Base-by-base conservation (phyloP, 2,888 invertebrate species). In the Caenorhabditis doughertyi region DNA sequence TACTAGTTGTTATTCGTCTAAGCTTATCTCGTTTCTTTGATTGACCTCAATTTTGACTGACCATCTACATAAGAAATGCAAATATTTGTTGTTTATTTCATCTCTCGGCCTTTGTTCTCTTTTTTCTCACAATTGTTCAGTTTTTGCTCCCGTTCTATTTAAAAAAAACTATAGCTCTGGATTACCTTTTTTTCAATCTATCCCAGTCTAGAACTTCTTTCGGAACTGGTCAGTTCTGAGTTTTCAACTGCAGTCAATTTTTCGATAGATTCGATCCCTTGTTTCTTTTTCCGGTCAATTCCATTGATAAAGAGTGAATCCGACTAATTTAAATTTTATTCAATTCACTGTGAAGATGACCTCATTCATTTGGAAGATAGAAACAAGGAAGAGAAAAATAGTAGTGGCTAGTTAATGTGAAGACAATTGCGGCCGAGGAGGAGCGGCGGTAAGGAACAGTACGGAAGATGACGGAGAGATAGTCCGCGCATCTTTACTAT, bases 11-110 rank as follows among this genome's bases (percentile, higher is more conserved):
- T 32, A 65, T 21, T 32, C 51, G 65, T 39, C 60, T 39, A 62
- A 55, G 80, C 80, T 80, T 74, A 80, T 80, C 80, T 73, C 73
- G 62, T 60, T 73, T 72, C 73, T 73, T 65, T 79, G 56, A 79
- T 62, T 80, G 72, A 72, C 72, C 80, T 67, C 73, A 64, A 80
- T 80, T 80, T 67, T 73, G 79, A 51, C 35, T 65, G 65, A 42
- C 47, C 79, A 67, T 77, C 68, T 77, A 68, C 77, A 77, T 68
- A 62, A 68, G 68, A 77, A 77, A 77, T 77, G 68, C 77, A 77
- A 77, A 77, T 77, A 77, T 77, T 77, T 77, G 77, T 77, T 77
- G 68, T 77, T 77, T 77, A 68, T 77, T 68, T 60, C 77, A 51
- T 55, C 27, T 39, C 49, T 32, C 47, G 29, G 23, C 49, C 47